phyloP scores from a whole-genome alignment of 2,888 invertebrate species.

The Leptopilina myrica region DNA sequence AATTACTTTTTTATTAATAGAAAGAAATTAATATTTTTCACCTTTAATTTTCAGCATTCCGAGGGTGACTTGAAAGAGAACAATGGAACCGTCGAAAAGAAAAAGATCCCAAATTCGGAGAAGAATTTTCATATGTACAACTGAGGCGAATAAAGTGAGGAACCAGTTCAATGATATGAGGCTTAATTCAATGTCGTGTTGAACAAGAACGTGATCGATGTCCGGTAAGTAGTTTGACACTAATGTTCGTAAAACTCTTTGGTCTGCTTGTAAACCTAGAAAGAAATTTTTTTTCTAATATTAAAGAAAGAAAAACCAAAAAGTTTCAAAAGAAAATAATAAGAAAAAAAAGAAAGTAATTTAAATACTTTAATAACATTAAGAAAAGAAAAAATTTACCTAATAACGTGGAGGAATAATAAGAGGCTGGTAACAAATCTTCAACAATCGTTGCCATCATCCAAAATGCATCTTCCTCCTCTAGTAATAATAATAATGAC shows the following conservation, averaged over 20 bases:
- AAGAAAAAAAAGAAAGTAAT: too few relatives aligned
- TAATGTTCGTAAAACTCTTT: conserved; percentile 94
- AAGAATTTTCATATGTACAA: conserved; percentile 96
- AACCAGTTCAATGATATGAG: conserved; percentile 99
- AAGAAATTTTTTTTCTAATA: conserved; percentile 6
- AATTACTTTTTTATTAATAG: too few relatives aligned
- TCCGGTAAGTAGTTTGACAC: conserved; percentile 93
- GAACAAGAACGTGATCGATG: conserved; percentile 92
- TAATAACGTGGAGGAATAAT: conserved; percentile 95
- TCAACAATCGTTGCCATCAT: conserved; percentile 99
- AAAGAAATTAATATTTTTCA: conserved; percentile 54
- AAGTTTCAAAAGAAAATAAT: too few relatives aligned
- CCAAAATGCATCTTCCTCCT: conserved; percentile 99
- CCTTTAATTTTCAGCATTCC: conserved; percentile 93
- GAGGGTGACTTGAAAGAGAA: conserved; percentile 94
- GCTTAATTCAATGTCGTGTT: conserved; percentile 96
- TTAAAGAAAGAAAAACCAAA: conserved; percentile 16
- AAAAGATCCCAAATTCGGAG: conserved; percentile 97
- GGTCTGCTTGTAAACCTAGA: conserved; percentile 93
- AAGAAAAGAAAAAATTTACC: conserved; percentile 74
- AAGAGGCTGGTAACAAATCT: conserved; percentile 97
- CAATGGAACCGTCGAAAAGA: conserved; percentile 96
- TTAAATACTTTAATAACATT: too few relatives aligned
- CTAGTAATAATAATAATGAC: conserved; percentile 92
- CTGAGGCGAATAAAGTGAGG: conserved; percentile 96